Base-by-base conservation (phyloP, 2,113 vertebrate species). In the Engraulis encrasicolus region DNA sequence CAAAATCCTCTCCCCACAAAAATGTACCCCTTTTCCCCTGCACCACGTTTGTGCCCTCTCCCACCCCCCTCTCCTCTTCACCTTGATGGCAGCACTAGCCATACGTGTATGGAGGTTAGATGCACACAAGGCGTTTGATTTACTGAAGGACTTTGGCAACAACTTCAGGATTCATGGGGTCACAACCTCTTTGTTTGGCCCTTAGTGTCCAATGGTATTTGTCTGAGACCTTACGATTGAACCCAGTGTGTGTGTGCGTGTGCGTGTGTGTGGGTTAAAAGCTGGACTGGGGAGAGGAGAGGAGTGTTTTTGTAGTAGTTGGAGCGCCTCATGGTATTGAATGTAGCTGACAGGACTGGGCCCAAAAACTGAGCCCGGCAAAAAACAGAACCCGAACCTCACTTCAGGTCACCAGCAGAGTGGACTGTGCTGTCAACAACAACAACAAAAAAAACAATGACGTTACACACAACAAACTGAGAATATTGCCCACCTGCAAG, bases 331-430 rank as follows among this genome's bases (percentile, higher is more conserved):
- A 90, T 93, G 94, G 92, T 93, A 90, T 93, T 95, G 95, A 96
- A 96, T 96, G 95, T 96, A 96, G 94, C 93, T 94, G 93, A 95
- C 91, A 91, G 94, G 87, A 91, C 83, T 86, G 91, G 90, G 89
- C 91, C 90, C 27, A 15, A 93, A 86, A 93, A 86, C 89, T 82
- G 88, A 94, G 88, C 92, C 92, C 87, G 61, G 89, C 86, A 90
- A 74, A n/a, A 74, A 74, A 23, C 66, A 74, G 66, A 74, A 91
- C 92, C 91, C 89, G 90, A 91, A 93, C 93, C 93, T 93, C 93
- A 92, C 92, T 94, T 95, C 93, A 92, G 94, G 94, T 93, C 94
- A 95, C 95, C 95, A 95, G 95, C 94, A 95, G 93, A 92, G 90
- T 88, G 88, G 88, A 94, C 91, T 87, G 89, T 89, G 91, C 90